Percentiles rank a stretch among this genome's conserved stretches.
These are phyloP conservation scores for Allacma fusca DNA, from an alignment of 2,888 invertebrate genomes.

Conservation along the genomic window DNA sequence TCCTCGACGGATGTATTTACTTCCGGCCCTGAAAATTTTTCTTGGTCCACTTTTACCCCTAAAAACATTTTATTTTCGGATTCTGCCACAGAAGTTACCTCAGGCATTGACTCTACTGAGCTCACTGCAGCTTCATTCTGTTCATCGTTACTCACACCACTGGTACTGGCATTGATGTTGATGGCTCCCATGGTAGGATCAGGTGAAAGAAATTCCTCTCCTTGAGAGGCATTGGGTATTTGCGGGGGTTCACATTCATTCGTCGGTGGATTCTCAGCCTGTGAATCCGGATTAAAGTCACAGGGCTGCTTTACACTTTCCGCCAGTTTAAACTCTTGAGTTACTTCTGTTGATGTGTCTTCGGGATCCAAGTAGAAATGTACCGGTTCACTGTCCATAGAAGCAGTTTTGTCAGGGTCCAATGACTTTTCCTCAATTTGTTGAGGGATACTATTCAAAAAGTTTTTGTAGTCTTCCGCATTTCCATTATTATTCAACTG, in stretches of 20 bases:
- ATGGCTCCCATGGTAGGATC: background rate
- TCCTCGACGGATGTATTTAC: slow-evolving; percentile 26
- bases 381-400: background rate
- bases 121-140: background rate
- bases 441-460: background rate
- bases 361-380: slow-evolving; percentile 35
- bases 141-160: background rate
- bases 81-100: background rate
- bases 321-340: slow-evolving; percentile 11
- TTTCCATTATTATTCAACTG: background rate
- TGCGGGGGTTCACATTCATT: background rate
- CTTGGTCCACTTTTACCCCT: background rate
- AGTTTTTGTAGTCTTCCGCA: slow-evolving; percentile 1
- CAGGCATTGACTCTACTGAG: background rate
- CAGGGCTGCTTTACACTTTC: background rate
- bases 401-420: background rate
- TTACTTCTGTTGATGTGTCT: background rate
- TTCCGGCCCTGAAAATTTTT: slow-evolving; percentile 4
- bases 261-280: background rate
- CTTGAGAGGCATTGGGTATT: background rate
- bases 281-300: background rate
- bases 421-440: background rate
- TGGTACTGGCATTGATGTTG: background rate
- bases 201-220: background rate
- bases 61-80: background rate